Percentiles rank a stretch among this genome's conserved stretches.
Conservation (phyloP, 2,113 vertebrate species). For the Aegithalos caudatus region DNA sequence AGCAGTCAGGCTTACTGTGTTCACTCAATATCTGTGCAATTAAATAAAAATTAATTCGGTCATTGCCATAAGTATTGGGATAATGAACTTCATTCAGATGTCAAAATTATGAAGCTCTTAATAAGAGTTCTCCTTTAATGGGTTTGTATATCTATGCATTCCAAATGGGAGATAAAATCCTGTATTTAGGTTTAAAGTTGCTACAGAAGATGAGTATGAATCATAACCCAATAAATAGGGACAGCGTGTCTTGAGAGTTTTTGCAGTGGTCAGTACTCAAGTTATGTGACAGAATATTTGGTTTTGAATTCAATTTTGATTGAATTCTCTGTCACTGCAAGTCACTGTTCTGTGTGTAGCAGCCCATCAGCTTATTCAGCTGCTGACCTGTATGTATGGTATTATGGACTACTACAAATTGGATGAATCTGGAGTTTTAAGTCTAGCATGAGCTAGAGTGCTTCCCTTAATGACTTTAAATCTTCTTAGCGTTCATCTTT, state of each 20-base stretch:
- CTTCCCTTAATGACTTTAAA: neutral
- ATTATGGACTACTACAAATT: neutral
- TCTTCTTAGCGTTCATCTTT: neutral
- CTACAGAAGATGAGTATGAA: neutral
- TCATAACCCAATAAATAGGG: neutral
- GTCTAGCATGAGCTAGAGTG: neutral
- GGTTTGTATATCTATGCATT: neutral
- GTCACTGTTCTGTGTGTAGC: neutral
- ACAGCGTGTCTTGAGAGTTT: neutral
- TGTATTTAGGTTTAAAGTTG: neutral
- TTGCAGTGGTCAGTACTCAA: neutral
- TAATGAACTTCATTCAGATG: neutral
- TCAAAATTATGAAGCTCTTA: neutral
- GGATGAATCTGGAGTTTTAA: neutral
- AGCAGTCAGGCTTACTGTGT: neutral
- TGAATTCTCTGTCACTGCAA: neutral
- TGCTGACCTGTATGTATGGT: neutral
- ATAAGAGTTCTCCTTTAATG: neutral
- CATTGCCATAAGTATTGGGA: neutral
- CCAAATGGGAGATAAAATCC: neutral
- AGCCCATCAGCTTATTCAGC: neutral
- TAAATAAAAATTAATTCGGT: neutral
- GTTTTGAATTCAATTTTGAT: too few relatives aligned
- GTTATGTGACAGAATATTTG: neutral
- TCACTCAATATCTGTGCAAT: neutral